Evolutionary conservation across 1,140 invertebrate genomes (phyloP), one percentile per base, ranked within the genome.

Genomic region (Thrips palmi): DNA sequence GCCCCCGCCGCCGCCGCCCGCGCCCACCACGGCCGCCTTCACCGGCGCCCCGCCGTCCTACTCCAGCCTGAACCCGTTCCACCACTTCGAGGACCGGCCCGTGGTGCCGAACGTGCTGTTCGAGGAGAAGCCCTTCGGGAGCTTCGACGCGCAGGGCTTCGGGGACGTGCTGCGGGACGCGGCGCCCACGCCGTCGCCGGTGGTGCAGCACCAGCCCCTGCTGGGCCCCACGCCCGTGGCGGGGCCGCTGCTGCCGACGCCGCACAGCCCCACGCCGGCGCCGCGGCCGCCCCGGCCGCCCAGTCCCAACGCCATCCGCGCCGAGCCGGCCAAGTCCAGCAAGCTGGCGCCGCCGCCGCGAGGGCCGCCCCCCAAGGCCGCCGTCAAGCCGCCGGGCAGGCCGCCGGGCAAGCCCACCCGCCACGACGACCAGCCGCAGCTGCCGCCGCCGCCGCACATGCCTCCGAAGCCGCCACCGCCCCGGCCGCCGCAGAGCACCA

Each of bases 1-100:
- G 20, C 75, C 75, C 2, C 75, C 74, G n/a, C 62, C 65, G 29
- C 60, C 61, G n/a, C 57, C 55, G 3, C 52, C 56, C 29, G 50
- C 51, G 38, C 47, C 56, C 32, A 48, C 50, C 35, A 45, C 54
- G 21, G 40, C 57, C 25, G 54, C 54, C 46, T 46, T 43, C 53
- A 17, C 44, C 50, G 24, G 54, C n/a, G n/a, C n/a, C n/a, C n/a
- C n/a, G n/a, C n/a, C n/a, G n/a, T n/a, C n/a, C n/a, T n/a, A n/a
- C n/a, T n/a, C n/a, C n/a, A n/a, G n/a, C n/a, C n/a, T n/a, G n/a
- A n/a, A n/a, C n/a, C n/a, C n/a, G n/a, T n/a, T n/a, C n/a, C n/a
- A n/a, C n/a, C n/a, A n/a, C n/a, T n/a, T n/a, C n/a, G n/a, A n/a
- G n/a, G n/a, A n/a, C n/a, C n/a, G n/a, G n/a, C n/a, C n/a, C n/a